Evolutionary conservation across 1,140 invertebrate species (phyloP), one percentile per base, ranked within the genome.

Genomic region (Zaprionus capensis): DNA sequence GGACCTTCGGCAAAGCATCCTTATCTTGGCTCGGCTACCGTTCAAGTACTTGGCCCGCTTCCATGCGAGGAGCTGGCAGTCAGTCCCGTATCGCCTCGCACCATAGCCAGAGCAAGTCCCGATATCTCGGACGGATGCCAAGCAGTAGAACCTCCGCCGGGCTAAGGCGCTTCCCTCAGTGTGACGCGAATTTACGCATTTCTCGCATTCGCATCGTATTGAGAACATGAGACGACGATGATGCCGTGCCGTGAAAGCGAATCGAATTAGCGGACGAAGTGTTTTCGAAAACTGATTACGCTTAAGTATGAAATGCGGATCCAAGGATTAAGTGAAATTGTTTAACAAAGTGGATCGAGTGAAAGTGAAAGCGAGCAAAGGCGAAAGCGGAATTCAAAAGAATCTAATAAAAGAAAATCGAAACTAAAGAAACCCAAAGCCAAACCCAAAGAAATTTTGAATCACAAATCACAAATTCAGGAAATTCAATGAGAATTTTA

Each of bases 41-140:
- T n/a, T 71, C 28, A 56, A 59, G 58, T 64, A 34, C 58, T 36
- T 69, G 36, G 17, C 61, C 26, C 55, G 34, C 34, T 66, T 76
- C 68, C 24, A 20, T 75, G 70, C 34, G 51, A 56, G 41, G 49
- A 28, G 34, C 65, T 55, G 36, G 44, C 61, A 41, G 28, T 80
- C 53, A 80, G 79, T 81, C 58, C 68, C 73, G 76, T 66, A 79
- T 80, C 71, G 72, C 65, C 72, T 72, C 76, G 81, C 80, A 75
- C 53, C 63, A 66, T n/a, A 72, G 76, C 49, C 70, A 76, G 69
- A 76, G 70, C 70, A 12, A 72, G 53, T 67, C 55, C 57, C 67
- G 64, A 49, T 51, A 34, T 61, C 73, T 57, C 62, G 71, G 67
- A 76, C 61, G 62, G 26, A 55, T 46, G 17, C 53, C 38, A 7